Base-by-base conservation (phyloP, 2,888 invertebrate genomes). In the Calliopum simillimum region DNA sequence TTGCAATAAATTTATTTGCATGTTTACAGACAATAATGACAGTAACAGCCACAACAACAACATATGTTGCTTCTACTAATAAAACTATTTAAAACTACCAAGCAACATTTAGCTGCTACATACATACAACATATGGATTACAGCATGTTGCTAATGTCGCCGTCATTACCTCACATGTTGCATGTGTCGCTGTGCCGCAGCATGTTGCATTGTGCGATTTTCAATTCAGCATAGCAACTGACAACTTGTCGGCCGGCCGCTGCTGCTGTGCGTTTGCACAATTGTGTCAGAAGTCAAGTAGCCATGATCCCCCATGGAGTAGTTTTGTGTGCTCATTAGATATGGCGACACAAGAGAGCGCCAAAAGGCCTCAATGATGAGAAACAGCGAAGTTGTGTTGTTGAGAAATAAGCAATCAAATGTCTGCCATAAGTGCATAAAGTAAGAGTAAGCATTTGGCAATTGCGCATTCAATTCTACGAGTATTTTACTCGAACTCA, bases 1-100 rank as follows among this genome's bases (percentile, higher is more conserved):
- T 75, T 71, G 72, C 73, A 74, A 75, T 77, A 77, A 74, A 76
- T 76, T 77, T 74, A 75, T 76, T 75, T 72, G 76, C 77, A 73
- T 77, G 76, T 75, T 75, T 73, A 73, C 72, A 74, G 68, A 73
- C 68, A 72, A 71, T 23, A 62, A 61, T 53, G 74, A 63, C 65
- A 61, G 21, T 6, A 25, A 63, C 46, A 66, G 33, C n/a, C 55
- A 49, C 43, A 66, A 44, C 65, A 47, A 46, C 43, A 56, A 56
- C 55, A 56, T 25, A 56, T 56, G 55, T 56, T 56, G 21, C 49
- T 51, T 3, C 8, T 16, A 53, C 23, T 12, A 53, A 53, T 53
- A 53, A 53, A 53, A 53, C 23, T 21, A 13, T 19, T 53, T 53
- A 53, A 53, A 23, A 53, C 53, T 53, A 21, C 53, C 53, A 53